Evolutionary conservation across 2,797 vertebrate species (phyloP), one percentile per base, ranked within the genome.

Genomic region (Cossypha caffra): DNA sequence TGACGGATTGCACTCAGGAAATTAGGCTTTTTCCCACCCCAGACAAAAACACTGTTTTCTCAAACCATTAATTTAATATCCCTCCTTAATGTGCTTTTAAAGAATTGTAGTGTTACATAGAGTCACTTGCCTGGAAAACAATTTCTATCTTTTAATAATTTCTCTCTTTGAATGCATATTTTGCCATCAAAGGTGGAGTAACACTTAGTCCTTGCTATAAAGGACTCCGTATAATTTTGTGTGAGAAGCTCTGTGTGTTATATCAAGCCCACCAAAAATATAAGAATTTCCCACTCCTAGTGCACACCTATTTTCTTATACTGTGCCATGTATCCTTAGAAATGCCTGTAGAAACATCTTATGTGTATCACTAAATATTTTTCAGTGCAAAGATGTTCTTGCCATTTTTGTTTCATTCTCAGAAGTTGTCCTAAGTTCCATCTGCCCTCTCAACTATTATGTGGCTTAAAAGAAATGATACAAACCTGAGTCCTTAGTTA

Each of bases 31-130:
- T 89, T 48, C 55, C 45, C 33, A 76, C 21, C 11, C n/a, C 64
- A 78, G 57, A 84, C 17, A 81, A 92, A 88, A 50, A 9, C 45
- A 42, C 16, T 50, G 24, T 54, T 75, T 92, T 78, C 48, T 83
- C 87, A 48, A 95, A 43, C 61, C 61, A 78, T 96, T 94, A 95
- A 94, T 81, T 95, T 81, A 95, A 95, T 95, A 87, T 57, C 47
- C 47, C 55, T 68, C 55, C 64, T 93, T 76, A 86, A 93, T 83
- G 12, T 80, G 57, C 76, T 92, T 90, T 94, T 88, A 91, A 95
- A 67, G 54, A 26, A 93, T 45, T 68, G 63, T 23, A 62, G n/a
- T n/a, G 21, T 68, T 66, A 52, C 9, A 38, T 9, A 25, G 51
- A 83, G 31, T 20, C 64, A 52, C 47, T 84, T 95, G 71, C 28